These are phyloP conservation scores for Oryzias melastigma DNA, from an alignment of 2,113 vertebrate species.

Conservation along the genomic window DNA sequence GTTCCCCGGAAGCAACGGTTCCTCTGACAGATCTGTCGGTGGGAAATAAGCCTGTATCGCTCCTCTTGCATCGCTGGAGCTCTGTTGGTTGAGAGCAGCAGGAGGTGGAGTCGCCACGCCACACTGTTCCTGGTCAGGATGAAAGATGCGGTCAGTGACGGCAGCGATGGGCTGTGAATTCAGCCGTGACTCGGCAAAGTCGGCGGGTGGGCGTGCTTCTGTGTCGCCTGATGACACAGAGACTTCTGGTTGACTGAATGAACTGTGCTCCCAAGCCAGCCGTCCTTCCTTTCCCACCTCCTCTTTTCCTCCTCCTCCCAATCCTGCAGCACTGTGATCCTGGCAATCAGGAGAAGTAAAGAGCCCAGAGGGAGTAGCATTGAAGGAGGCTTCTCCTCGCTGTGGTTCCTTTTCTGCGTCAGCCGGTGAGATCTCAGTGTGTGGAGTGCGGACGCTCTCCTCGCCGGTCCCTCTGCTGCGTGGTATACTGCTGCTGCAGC, in stretches of 20 bases:
- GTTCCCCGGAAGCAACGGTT: conserved; percentile 31
- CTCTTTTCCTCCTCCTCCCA: conserved; percentile 38
- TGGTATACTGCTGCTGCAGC: conserved; percentile 69
- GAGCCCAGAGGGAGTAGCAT: conserved; percentile 50
- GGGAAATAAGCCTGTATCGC: conserved; percentile 29
- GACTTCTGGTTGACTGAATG: conserved; percentile 63
- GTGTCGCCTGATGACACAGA: conserved; percentile 64
- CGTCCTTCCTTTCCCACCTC: conserved; percentile 48
- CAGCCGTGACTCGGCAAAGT: conserved; percentile 72
- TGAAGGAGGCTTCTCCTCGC: conserved; percentile 40
- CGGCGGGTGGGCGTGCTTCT: conserved; percentile 62
- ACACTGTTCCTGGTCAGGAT: conserved; percentile 33
- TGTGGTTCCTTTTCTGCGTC: conserved; percentile 56
- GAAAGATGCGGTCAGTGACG: conserved; percentile 42
- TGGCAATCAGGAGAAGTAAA: conserved; percentile 56
- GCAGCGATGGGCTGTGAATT: conserved; percentile 53
- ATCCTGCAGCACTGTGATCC: conserved; percentile 55
- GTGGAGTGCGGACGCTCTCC: conserved; percentile 31
- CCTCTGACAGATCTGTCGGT: conserved; percentile 39
- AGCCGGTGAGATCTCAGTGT: conserved; percentile 40
- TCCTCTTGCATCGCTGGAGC: conserved; percentile 38
- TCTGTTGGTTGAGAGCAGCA: conserved; percentile 35
- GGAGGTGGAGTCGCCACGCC: conserved; percentile 51
- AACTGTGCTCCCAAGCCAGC: conserved; percentile 60
- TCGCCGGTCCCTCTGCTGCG: conserved; percentile 59